A percentile compares a stretch with the other conserved stretches of the same genome.
phyloP scores from a whole-genome alignment of 2,797 vertebrate species.

The Hyperoplus lanceolatus region DNA sequence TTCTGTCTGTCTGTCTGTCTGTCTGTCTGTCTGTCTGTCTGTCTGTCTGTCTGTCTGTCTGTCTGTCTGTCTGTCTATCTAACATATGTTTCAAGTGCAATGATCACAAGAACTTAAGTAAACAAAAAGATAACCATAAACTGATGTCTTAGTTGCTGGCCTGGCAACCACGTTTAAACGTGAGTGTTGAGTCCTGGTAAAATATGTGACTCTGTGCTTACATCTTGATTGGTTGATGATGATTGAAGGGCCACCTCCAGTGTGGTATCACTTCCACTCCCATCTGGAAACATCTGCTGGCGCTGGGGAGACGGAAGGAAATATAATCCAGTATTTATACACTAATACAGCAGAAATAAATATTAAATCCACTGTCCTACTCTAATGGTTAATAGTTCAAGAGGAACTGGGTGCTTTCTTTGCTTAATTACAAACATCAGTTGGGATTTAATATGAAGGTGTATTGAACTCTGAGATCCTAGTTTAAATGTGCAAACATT shows the following conservation, averaged over 20 bases:
- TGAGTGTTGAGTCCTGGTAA: background rate
- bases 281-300: conserved; percentile 84
- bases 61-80: too few species aligned
- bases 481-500: too few species aligned
- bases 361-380: background rate
- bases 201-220: conserved; percentile 56
- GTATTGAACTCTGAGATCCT: too few species aligned
- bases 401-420: background rate
- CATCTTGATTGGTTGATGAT: conserved; percentile 28
- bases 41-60: too few species aligned
- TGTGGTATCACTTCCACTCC: conserved; percentile 75
- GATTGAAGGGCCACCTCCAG: conserved; percentile 69
- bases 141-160: too few species aligned
- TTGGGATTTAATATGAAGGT: background rate
- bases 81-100: too few species aligned
- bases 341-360: background rate
- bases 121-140: too few species aligned
- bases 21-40: too few species aligned
- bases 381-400: background rate
- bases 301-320: conserved; percentile 58
- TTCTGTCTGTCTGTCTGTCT: too few species aligned
- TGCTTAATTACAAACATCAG: background rate
- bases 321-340: background rate
- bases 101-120: too few species aligned
- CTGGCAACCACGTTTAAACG: too few species aligned